These are phyloP conservation scores for Poecilia gillii DNA, from an alignment of 2,797 vertebrate genomes.

Conservation along the genomic window DNA sequence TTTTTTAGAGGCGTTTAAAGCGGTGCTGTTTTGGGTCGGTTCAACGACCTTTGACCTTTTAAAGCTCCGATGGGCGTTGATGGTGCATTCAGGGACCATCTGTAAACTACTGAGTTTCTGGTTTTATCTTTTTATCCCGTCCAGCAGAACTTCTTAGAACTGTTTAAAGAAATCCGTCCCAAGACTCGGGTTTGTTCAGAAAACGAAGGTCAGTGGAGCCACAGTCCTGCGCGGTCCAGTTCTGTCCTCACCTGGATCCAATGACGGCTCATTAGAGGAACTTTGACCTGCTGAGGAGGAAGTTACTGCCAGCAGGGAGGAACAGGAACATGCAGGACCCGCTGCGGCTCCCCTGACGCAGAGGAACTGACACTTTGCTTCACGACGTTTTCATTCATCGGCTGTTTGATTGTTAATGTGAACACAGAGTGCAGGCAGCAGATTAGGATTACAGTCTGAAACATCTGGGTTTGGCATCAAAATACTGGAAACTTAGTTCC, in stretches of 20 bases:
- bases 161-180: slow-evolving; percentile 16
- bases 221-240: too few relatives aligned
- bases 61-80: background rate
- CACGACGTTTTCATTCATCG: slow-evolving; percentile 39
- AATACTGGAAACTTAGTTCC: background rate
- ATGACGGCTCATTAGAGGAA: background rate
- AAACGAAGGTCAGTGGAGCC: slow-evolving; percentile 11
- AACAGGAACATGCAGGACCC: too few relatives aligned
- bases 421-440: background rate
- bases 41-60: background rate
- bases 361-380: slow-evolving; percentile 66
- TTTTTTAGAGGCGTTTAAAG: background rate
- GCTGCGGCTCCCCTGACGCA: slow-evolving; percentile 16
- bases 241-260: too few relatives aligned
- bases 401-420: background rate
- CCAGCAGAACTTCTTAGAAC: background rate
- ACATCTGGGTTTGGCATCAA: background rate
- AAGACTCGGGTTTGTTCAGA: slow-evolving; percentile 56
- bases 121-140: too few relatives aligned
- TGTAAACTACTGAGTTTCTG: background rate
- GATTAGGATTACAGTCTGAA: background rate
- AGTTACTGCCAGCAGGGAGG: too few relatives aligned
- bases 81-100: background rate
- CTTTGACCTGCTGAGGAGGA: background rate
- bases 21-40: background rate